Evolutionary conservation across 2,888 invertebrate species (phyloP), one percentile per base, ranked within the genome.

Genomic region (Diogma glabrata): DNA sequence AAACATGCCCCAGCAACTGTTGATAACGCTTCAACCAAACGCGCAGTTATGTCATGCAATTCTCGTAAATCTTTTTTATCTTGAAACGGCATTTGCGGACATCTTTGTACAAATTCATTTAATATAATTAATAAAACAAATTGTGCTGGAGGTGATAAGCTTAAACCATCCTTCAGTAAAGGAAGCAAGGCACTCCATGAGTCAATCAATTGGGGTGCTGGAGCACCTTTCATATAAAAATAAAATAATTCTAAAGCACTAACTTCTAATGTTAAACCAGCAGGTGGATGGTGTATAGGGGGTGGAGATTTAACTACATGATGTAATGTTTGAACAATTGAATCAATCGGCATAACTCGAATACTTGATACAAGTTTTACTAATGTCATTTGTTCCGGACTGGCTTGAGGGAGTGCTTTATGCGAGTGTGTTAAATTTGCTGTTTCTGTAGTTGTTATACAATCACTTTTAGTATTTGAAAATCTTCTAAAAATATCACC

Each of bases 1-100:
- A 92, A 72, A 60, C 88, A 87, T n/a, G 89, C 84, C n/a, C 88
- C 89, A 7, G 90, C 90, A 30, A 91, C 84, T 67, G 78, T 79
- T 5, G 87, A 85, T 52, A 88, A 79, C 4, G 84, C 82, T 64
- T 92, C 92, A 36, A 91, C 79, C 50, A 92, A 69, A 70, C 82
- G 78, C 1, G 81, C 77, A 2, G 82, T 80, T 1, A 82, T 79
- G 59, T 84, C 87, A 67, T 87, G 88, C 45, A 89, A 67, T 63
- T 88, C 88, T 57, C 85, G 81, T 57, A 84, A 80, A 60, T 87
- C 87, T 63, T 87, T 87, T 60, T 85, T 82, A 60, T 87, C 87
- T 56, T 78, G 75, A 63, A 87, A 78, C 26, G 84, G 79, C 65
- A 76, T 75, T 53, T 75, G 68, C 3, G 82, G 79, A 57, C 84